Percentiles rank a stretch among this genome's conserved stretches.
Conservation (phyloP, 2,888 invertebrate species). For the Chromoteleia sp. region DNA sequence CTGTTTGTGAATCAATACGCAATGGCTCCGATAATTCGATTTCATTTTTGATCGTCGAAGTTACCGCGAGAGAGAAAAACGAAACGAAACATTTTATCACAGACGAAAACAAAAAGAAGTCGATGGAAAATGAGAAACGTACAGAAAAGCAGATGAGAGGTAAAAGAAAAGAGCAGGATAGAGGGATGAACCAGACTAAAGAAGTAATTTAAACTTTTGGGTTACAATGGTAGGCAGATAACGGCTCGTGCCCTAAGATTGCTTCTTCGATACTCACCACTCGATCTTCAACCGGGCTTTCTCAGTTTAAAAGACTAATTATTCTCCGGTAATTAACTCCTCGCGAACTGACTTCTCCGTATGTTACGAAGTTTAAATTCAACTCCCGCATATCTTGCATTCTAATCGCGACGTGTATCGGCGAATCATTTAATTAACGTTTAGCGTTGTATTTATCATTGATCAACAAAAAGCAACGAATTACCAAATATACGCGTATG, state of each 20-base stretch:
- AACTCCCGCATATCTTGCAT: constrained; percentile 53
- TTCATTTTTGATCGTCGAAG: constrained; percentile 57
- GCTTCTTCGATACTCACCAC: constrained; percentile 76
- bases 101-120: constrained; percentile 31
- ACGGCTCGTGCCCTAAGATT: constrained; percentile 70
- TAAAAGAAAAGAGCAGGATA: constrained; percentile 56
- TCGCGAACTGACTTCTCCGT: constrained; percentile 59
- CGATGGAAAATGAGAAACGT: constrained; percentile 49
- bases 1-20: constrained; percentile 45
- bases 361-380: constrained; percentile 49
- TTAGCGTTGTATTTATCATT: constrained; percentile 17
- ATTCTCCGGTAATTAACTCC: constrained; percentile 75
- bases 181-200: constrained; percentile 72
- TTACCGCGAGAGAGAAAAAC: constrained; percentile 50
- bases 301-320: constrained; percentile 75
- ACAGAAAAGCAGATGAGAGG: constrained; percentile 50
- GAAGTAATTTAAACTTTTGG: constrained; percentile 79
- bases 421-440: constrained; percentile 61
- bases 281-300: constrained; percentile 69
- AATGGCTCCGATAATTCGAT: constrained; percentile 62
- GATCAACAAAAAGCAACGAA: constrained; percentile 30
- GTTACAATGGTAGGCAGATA: constrained; percentile 71
- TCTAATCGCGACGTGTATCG: constrained; percentile 41
- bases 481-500: neutral
- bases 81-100: constrained; percentile 61